A percentile compares a stretch with the other conserved stretches of the same genome.
phyloP scores from a whole-genome alignment of 2,888 invertebrate species.

The Leptopilina myrica region DNA sequence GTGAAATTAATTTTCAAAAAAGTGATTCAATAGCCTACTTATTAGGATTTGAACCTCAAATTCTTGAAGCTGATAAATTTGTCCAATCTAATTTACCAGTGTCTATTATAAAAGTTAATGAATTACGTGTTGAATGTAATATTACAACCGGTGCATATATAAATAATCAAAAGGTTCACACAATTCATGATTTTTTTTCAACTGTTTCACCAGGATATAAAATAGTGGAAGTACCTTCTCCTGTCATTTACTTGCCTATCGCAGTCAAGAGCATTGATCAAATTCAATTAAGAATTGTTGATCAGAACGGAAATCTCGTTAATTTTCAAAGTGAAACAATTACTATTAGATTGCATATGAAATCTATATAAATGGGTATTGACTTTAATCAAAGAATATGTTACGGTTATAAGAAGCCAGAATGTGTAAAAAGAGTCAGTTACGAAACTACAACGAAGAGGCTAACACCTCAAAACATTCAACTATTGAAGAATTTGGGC shows the following conservation, averaged over 20 bases:
- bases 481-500: slow-evolving; percentile 50
- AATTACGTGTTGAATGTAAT: slow-evolving; percentile 28
- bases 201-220: slow-evolving; percentile 66
- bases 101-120: slow-evolving; percentile 10
- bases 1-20: not conserved
- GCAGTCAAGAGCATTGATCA: slow-evolving; percentile 50
- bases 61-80: not conserved
- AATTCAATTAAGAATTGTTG: slow-evolving; percentile 55
- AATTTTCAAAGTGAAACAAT: slow-evolving; percentile 58
- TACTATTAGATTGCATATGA: slow-evolving; percentile 55
- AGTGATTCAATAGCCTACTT: not conserved
- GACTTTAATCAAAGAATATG: slow-evolving; percentile 42
- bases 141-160: slow-evolving; percentile 30
- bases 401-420: slow-evolving; percentile 36
- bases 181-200: slow-evolving; percentile 34
- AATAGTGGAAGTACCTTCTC: slow-evolving; percentile 62
- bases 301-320: slow-evolving; percentile 55
- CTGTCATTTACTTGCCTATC: slow-evolving; percentile 33
- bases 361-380: slow-evolving; percentile 45
- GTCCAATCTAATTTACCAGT: not conserved
- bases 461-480: slow-evolving; percentile 50
- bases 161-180: slow-evolving; percentile 23
- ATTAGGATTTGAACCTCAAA: not conserved
- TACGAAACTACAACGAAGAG: not conserved
- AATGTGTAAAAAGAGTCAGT: slow-evolving; percentile 36